Conservation (phyloP, 2,113 vertebrate species). For the Myocastor coypus region DNA sequence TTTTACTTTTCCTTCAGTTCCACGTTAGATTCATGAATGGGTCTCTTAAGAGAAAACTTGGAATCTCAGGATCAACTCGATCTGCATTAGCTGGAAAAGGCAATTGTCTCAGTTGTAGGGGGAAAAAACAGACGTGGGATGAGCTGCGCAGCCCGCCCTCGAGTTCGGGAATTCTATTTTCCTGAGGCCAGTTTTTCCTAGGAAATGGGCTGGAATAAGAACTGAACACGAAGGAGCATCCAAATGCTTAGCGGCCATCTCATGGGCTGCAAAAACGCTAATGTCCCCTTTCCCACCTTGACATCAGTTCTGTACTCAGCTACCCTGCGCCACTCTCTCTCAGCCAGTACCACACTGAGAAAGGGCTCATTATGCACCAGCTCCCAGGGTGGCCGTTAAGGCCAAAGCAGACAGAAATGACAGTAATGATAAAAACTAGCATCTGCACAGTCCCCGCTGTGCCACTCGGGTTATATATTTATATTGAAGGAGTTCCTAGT, state of each 20-base stretch:
- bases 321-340: neutral
- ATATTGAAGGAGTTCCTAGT: neutral
- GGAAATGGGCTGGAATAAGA: neutral
- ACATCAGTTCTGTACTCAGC: neutral
- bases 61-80: neutral
- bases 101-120: neutral
- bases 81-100: neutral
- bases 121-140: neutral
- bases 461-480: neutral
- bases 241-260: neutral
- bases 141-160: neutral
- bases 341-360: neutral
- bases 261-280: neutral
- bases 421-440: neutral
- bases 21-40: neutral
- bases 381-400: neutral
- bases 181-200: neutral
- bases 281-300: no score
- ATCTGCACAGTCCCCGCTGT: neutral
- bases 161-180: neutral
- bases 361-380: neutral
- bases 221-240: neutral
- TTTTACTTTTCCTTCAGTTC: constrained; percentile 36
- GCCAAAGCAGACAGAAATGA: constrained; percentile 3
- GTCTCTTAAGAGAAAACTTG: constrained; percentile 52